phyloP scores from a whole-genome alignment of 2,888 invertebrate species.

The Cybosia mesomella region DNA sequence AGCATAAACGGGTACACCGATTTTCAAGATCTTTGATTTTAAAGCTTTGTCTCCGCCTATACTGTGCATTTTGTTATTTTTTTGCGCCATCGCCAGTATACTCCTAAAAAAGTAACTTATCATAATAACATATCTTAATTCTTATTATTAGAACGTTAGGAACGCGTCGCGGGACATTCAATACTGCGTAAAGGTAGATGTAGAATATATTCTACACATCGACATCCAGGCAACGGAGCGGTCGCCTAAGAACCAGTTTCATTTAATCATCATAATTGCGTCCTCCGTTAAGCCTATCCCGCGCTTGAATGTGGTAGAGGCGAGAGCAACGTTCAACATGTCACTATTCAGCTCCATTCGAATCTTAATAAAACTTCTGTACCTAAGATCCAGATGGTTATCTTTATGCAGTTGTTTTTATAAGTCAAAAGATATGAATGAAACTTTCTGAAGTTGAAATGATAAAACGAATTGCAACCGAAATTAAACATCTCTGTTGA shows the following conservation, averaged over 20 bases:
- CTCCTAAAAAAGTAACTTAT: constrained; percentile 3
- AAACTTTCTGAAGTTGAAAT: constrained; percentile 38
- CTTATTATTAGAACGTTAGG: constrained; percentile 36
- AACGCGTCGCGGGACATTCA: constrained; percentile 37
- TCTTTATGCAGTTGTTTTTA: constrained; percentile 25
- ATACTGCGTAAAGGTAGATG: constrained; percentile 52
- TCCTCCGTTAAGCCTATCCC: constrained; percentile 82
- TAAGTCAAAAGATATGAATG: constrained; percentile 36
- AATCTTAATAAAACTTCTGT: constrained; percentile 39
- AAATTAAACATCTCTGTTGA: constrained; percentile 33
- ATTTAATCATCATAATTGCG: constrained; percentile 86
- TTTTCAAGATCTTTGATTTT: too few relatives aligned
- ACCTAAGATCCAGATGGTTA: constrained; percentile 29
- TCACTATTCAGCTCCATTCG: constrained; percentile 43
- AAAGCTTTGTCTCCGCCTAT: too few relatives aligned
- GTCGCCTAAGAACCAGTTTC: constrained; percentile 80
- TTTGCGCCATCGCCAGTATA: too few relatives aligned
- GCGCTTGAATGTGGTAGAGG: constrained; percentile 59
- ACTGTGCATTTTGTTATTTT: too few relatives aligned
- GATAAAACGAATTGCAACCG: constrained; percentile 28
- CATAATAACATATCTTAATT: constrained; percentile 41
- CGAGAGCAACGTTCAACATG: constrained; percentile 48
- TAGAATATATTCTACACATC: constrained; percentile 67
- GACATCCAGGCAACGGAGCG: constrained; percentile 70
- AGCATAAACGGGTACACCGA: too few relatives aligned